phyloP scores from a whole-genome alignment of 2,113 vertebrate genomes.

The Nesoenas mayeri region DNA sequence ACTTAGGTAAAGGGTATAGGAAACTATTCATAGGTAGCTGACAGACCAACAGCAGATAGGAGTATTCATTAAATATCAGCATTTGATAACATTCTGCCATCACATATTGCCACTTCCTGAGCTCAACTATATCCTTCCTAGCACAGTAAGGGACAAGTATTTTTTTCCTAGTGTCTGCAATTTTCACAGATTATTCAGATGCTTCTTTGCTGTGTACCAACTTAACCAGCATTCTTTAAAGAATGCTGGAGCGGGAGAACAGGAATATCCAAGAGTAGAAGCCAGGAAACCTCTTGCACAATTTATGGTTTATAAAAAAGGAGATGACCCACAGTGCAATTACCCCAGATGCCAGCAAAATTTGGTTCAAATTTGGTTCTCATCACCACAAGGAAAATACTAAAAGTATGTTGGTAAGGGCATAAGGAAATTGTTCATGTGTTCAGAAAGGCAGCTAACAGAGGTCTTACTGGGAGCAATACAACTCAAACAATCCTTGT shows the following conservation, averaged over 20 bases:
- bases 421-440: not conserved
- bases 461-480: not conserved
- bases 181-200: not conserved
- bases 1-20: not conserved
- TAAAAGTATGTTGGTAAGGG: not conserved
- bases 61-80: not conserved
- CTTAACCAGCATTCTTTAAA: not conserved
- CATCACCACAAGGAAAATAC: not conserved
- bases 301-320: not conserved
- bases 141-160: not conserved
- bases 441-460: not conserved
- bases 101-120: not conserved
- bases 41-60: not conserved
- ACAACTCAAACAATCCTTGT: accelerated
- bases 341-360: not conserved
- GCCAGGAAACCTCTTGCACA: not conserved
- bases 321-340: not conserved
- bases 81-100: not conserved
- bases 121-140: not conserved
- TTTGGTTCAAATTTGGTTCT: not conserved
- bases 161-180: not conserved
- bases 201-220: not conserved
- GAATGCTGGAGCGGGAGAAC: not conserved
- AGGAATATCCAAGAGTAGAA: not conserved
- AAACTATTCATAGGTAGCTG: not conserved